phyloP scores from a whole-genome alignment of 2,888 invertebrate species.

The Maniola hyperantus region DNA sequence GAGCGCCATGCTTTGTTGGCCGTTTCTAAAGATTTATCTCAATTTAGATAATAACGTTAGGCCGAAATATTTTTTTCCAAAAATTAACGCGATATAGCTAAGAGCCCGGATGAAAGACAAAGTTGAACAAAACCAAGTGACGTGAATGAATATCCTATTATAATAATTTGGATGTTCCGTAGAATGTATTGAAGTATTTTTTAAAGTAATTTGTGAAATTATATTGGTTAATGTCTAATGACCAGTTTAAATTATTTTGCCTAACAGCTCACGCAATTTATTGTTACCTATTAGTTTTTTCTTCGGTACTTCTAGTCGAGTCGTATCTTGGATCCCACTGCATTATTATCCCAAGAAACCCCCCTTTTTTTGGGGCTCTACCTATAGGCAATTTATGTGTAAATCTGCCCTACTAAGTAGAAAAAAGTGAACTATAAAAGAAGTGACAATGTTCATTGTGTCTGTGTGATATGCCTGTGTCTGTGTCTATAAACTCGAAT shows the following conservation, averaged over 20 bases:
- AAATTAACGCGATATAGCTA: slow-evolving; percentile 11
- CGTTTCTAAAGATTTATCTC: slow-evolving; percentile 29
- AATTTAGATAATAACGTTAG: slow-evolving; percentile 31
- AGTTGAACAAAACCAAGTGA: slow-evolving; percentile 16
- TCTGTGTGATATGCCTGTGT: neutral
- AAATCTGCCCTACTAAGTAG: slow-evolving; percentile 16
- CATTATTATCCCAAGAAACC: too few relatives aligned
- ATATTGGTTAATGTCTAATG: neutral
- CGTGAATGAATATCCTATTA: slow-evolving; percentile 10
- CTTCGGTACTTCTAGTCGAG: too few relatives aligned
- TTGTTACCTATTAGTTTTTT: too few relatives aligned
- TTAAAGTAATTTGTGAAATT: neutral
- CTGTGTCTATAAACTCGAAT: neutral
- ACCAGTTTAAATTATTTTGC: neutral
- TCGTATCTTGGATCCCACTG: too few relatives aligned
- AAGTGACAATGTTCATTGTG: slow-evolving; percentile 26
- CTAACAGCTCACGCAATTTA: too few relatives aligned
- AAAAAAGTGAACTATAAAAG: slow-evolving; percentile 15
- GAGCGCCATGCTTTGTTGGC: slow-evolving; percentile 23
- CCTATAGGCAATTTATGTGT: slow-evolving; percentile 25
- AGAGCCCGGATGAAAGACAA: slow-evolving; percentile 13
- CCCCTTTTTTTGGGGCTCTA: too few relatives aligned
- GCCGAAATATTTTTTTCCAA: slow-evolving; percentile 20
- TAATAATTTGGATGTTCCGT: slow-evolving; percentile 5
- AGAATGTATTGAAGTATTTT: neutral